Evolutionary conservation across 2,797 vertebrate species (phyloP), one percentile per base, ranked within the genome.

Genomic region (Acridotheres tristis): DNA sequence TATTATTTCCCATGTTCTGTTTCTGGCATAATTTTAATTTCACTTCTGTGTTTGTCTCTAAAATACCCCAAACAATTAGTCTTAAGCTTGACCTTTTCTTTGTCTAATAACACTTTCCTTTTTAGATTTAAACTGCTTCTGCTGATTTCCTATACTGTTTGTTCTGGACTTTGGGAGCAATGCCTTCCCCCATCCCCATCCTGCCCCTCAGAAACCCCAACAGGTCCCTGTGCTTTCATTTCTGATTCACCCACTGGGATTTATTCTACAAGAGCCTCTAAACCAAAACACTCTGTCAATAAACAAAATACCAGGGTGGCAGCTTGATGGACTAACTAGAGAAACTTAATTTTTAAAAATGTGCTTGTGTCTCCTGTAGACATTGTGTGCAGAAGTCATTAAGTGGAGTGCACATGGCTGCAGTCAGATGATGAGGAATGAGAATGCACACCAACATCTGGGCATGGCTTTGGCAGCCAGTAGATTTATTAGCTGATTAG

Each of bases 351-450:
- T 96, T 95, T 80, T 25, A 51, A 61, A 87, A 95, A 90, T 59
- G 45, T 57, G 74, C 68, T 93, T 96, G 96, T 95, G 81, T 93
- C 96, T 90, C 72, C 76, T 57, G 13, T n/a, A 88, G 50, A 61
- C 29, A 48, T 63, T 90, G 71, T 90, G 51, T 79, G 65, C 76
- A 92, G 40, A 85, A 94, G 72, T 67, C 72, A 72, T 18, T 15
- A 42, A 67, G 57, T 21, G 19, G 42, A 65, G 58, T 40, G 88
- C 89, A 94, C 45, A 34, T 71, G 91, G 85, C 66, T 94, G 68
- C 94, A 95, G 85, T 90, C 71, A 95, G 95, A 96, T 94, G 87
- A 96, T 83, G 92, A 96, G 80, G 74, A 94, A 96, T 86, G 92
- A 93, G 93, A 67, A 81, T 51, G 40, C 65, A 90, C 83, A 61